Percentiles rank a stretch among this genome's conserved stretches.
These are phyloP conservation scores for Orthonyx spaldingii DNA, from an alignment of 2,113 vertebrate genomes.

Conservation along the genomic window DNA sequence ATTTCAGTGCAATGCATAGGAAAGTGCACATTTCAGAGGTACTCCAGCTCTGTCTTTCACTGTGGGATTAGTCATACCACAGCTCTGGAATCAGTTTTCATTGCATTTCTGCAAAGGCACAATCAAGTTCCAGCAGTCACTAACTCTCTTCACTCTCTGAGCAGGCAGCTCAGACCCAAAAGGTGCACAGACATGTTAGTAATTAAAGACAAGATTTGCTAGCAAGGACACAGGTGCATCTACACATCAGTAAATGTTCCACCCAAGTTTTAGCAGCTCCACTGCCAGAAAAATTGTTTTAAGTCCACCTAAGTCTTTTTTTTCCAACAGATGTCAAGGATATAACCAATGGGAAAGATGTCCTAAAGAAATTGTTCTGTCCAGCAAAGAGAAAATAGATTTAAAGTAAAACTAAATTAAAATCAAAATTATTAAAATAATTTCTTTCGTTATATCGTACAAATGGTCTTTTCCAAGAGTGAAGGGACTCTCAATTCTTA, in stretches of 20 bases:
- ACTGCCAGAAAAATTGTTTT: background rate
- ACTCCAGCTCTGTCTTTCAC: background rate
- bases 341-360: background rate
- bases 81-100: background rate
- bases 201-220: background rate
- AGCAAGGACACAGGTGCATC: background rate
- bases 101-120: background rate
- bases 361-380: background rate
- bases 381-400: background rate
- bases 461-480: background rate
- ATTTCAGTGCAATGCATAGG: background rate
- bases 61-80: background rate
- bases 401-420: background rate
- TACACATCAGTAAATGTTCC: background rate
- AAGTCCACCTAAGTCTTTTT: background rate
- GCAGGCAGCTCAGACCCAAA: background rate
- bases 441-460: background rate
- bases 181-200: background rate
- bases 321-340: background rate
- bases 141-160: background rate
- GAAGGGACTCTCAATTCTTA: background rate
- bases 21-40: background rate
- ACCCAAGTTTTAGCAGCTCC: background rate
- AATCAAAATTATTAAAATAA: background rate
- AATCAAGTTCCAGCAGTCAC: background rate